Base-by-base conservation (phyloP, 2,797 vertebrate species). In the Poliocrania exsul region DNA sequence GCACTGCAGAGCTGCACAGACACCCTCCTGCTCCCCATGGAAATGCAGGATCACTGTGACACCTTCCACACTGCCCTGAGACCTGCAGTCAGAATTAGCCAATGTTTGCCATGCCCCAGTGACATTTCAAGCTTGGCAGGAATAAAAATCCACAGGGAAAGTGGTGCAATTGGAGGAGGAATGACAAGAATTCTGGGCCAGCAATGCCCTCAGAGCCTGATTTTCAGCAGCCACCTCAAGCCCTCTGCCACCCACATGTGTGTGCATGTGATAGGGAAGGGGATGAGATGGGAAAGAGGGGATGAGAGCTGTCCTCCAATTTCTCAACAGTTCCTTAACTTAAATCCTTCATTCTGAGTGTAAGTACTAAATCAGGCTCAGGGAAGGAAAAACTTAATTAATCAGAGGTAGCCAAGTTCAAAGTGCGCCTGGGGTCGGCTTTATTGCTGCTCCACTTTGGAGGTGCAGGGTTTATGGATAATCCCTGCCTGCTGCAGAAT, bases 331-430 rank as follows among this genome's bases (percentile, higher is more conserved):
- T 96, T 95, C 73, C 94, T 95, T 93, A 86, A 88, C 90, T 92
- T 92, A 93, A 97, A 95, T 86, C 96, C 94, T 88, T 90, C 88
- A 64, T 92, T 92, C 95, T 82, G 23, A 86, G 82, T 62, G 2
- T 90, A 95, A 96, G 95, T 33, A 88, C 77, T 88, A 88, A 96
- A 96, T 95, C 92, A 89, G 89, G 92, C 92, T 94, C 86, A 90
- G 47, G 95, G 92, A 86, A 93, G 70, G 83, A 54, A 96, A 93
- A 92, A 88, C 86, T 92, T 94, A 96, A 96, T 97, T 94, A 95
- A 97, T 95, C 91, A 94, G 95, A 92, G 88, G 89, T 74, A 82
- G 78, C 60, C 10, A 46, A 93, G 92, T 94, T 96, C 95, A 93
- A 54, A 95, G 95, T 67, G 90, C 5, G 24, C 86, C 81, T 13